Conservation (phyloP, 1,140 invertebrate genomes). For the Hypothenemus hampei region DNA sequence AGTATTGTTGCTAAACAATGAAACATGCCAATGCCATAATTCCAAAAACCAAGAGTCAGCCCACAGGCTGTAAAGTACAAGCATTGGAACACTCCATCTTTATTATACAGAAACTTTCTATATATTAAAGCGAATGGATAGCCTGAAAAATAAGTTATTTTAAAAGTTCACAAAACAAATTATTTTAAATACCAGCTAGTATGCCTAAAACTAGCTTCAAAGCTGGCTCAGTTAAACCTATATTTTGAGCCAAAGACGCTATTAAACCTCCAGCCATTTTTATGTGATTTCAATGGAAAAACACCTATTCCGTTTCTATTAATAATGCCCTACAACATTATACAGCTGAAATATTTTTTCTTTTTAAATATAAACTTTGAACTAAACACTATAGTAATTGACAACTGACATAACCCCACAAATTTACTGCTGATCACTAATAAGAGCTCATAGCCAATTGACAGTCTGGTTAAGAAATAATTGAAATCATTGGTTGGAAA, state of each 20-base stretch:
- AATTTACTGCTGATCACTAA: no score
- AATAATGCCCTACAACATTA: no score
- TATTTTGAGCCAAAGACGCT: slow-evolving; percentile 36
- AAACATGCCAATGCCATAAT: slow-evolving; percentile 70
- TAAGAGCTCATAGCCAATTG: no score
- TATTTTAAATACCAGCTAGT: slow-evolving; percentile 51
- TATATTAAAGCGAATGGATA: slow-evolving; percentile 75
- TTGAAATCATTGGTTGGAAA: no score
- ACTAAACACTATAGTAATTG: no score
- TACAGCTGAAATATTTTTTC: no score
- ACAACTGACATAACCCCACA: no score
- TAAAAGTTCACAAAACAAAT: background rate
- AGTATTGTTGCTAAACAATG: slow-evolving; percentile 67
- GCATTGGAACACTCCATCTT: slow-evolving; percentile 58
- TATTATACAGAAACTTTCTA: slow-evolving; percentile 53
- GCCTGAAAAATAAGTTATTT: slow-evolving; percentile 50
- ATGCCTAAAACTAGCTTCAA: slow-evolving; percentile 65
- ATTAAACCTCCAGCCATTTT: no score
- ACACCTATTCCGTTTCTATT: no score
- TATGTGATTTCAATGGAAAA: no score
- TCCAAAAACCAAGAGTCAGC: slow-evolving; percentile 69
- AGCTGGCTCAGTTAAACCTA: slow-evolving; percentile 57
- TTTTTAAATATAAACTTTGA: no score
- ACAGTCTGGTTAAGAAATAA: no score
- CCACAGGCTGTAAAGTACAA: slow-evolving; percentile 70